Evolutionary conservation across 2,888 invertebrate genomes (phyloP), one percentile per base, ranked within the genome.

Genomic region (Meta bourneti): DNA sequence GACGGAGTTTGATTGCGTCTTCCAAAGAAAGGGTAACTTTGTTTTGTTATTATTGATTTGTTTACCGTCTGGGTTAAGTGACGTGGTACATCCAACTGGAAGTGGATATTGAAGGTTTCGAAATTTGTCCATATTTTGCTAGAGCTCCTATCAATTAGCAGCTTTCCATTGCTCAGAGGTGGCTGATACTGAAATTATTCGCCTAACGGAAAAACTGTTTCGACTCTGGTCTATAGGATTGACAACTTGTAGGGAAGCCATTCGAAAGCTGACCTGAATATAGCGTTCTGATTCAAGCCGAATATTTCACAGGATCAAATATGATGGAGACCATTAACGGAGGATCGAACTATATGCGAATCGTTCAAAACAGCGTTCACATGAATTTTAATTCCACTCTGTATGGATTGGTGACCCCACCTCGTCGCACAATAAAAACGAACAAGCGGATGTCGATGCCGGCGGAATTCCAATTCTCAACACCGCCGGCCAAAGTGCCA

Each of bases 1-100:
- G 86, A 82, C 51, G 71, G 51, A 91, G 48, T 87, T 87, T 82
- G 90, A 91, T 51, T 83, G 90, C 49, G 91, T 91, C 91, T 91
- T 91, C 91, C 91, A 91, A 54, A 34, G 49, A 84, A 84, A 84
- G 84, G 84, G 84, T 78, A 83, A 82, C 77, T 89, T 87, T 71
- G 49, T 20, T 78, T 70, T 71, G 80, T 51, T 34, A n/a, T 49
- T 80, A 71, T 72, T 80, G 54, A 70, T 82, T 79, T n/a, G 61
- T 61, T 82, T 79, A 79, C 83, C 61, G 51, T 71, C 7, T 72
- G 54, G 69, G 79, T 84, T 75, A 89, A 71, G 79, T 87, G 79
- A 87, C 87, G 87, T 87, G 87, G 87, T 87, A 80, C 87, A 54
- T 72, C 52, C 34, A 75, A 61, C 54, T 78, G 79, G 49, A 75